A percentile compares a stretch with the other conserved stretches of the same genome.
phyloP scores from a whole-genome alignment of 1,140 invertebrate genomes.

The Aleiodes sp. region DNA sequence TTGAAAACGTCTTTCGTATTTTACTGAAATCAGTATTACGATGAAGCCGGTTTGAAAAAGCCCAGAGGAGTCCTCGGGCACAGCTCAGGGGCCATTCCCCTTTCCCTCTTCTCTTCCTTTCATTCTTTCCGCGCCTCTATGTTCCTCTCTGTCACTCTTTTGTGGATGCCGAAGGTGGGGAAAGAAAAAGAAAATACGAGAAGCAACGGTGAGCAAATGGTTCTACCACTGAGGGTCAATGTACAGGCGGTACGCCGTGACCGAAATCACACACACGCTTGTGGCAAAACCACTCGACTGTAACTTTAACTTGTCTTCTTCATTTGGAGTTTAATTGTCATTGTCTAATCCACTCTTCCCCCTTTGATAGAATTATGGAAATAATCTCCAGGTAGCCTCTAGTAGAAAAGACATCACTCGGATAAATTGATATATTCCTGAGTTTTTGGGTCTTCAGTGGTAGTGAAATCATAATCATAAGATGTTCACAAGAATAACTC shows the following conservation, averaged over 20 bases:
- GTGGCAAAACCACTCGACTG: constrained; percentile 59
- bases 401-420: too few species aligned
- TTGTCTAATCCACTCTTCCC: too few species aligned
- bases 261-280: constrained; percentile 64
- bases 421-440: too few species aligned
- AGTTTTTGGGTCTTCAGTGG: too few species aligned
- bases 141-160: constrained; percentile 18
- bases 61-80: constrained; percentile 32
- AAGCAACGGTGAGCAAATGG: constrained; percentile 48
- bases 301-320: constrained; percentile 49
- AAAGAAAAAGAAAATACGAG: constrained; percentile 34
- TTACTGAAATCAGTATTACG: background rate
- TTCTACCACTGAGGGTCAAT: constrained; percentile 52
- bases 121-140: constrained; percentile 3
- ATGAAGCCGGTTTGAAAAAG: constrained; percentile 31
- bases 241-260: constrained; percentile 64
- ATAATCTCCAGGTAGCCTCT: too few species aligned
- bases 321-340: constrained; percentile 52
- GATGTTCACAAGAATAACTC: too few species aligned
- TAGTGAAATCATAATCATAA: too few species aligned
- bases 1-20: background rate
- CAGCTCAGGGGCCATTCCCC: constrained; percentile 24
- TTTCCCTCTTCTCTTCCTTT: background rate
- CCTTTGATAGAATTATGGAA: too few species aligned
- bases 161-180: constrained; percentile 21